These are phyloP conservation scores for Eonycteris spelaea DNA, from an alignment of 2,113 vertebrate genomes.

Conservation along the genomic window DNA sequence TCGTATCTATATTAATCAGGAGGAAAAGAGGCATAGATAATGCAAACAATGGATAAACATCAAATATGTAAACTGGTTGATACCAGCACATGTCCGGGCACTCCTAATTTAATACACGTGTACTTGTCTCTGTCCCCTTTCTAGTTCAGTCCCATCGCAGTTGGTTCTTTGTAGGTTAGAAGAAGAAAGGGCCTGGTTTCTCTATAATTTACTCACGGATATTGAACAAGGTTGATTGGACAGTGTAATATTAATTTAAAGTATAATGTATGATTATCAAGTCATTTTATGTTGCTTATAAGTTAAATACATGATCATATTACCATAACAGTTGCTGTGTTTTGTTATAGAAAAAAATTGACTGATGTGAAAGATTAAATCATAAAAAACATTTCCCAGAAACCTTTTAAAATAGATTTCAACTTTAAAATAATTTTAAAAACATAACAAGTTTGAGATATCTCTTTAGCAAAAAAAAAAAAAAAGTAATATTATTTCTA, in stretches of 20 bases:
- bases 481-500: not conserved
- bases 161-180: not conserved
- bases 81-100: not conserved
- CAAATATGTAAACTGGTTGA: not conserved
- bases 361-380: conserved; percentile 31
- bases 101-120: not conserved
- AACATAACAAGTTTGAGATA: not conserved
- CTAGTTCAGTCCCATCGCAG: not conserved
- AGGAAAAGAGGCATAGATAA: conserved; percentile 8
- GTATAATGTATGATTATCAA: not conserved
- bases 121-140: not conserved
- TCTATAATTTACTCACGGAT: not conserved
- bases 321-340: conserved; percentile 25
- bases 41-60: not conserved
- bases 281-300: conserved; percentile 40
- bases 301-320: conserved; percentile 32
- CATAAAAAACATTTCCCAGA: conserved; percentile 51
- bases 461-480: not conserved
- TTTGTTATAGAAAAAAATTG: conserved; percentile 38
- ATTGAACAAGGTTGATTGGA: not conserved
- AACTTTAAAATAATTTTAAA: conserved; percentile 13
- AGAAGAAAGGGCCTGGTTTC: not conserved
- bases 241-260: not conserved
- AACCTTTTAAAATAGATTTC: conserved; percentile 46
- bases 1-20: not conserved